Base-by-base conservation (phyloP, 2,113 vertebrate genomes). In the Phalacrocorax brasilianus region DNA sequence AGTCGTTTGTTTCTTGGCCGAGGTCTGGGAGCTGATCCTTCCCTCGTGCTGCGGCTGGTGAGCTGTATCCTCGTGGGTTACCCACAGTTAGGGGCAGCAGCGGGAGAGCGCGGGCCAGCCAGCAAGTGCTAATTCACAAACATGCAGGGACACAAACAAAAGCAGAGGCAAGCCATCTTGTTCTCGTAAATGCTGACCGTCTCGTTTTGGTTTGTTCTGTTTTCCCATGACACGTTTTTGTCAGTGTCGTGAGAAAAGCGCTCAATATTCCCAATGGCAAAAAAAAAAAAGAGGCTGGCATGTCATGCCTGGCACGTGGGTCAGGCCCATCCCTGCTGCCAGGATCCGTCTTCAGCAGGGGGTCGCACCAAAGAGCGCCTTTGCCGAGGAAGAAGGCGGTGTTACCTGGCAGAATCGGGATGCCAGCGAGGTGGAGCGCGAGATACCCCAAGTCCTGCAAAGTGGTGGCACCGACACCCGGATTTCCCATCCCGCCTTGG, bases 321-420 rank as follows among this genome's bases (percentile, higher is more conserved):
- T 30, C 23, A n/a, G 78, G 58, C 33, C 33, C 40, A 0, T 21
- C 33, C 23, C 55, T 52, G 65, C 50, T 14, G 62, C 53, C 72
- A 42, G 79, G n/a, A 14, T 35, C 32, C 19, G 2, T 14, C 47
- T 67, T 53, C 1, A 9, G 55, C 50, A 26, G 42, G 11, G 8
- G 3, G 4, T 15, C 89, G 27, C 56, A 28, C 17, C 76, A 18
- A 11, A 9, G n/a, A 56, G 45, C 71, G 58, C 40, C 70, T 47
- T 20, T 4, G 38, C 27, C 14, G 32, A 12, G 63, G 28, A 68
- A 14, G 66, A 11, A 42, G 77, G 13, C 0, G 1, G 28, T 14
- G 56, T 50, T 35, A 18, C 4, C 66, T 27, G 62, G n/a, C 0
- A 0, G 70, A 44, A 56, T 21, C 0, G 4, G 42, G 65, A 49